Evolutionary conservation across 2,888 invertebrate species (phyloP).

Genomic region (Epiblema foenella): DNA sequence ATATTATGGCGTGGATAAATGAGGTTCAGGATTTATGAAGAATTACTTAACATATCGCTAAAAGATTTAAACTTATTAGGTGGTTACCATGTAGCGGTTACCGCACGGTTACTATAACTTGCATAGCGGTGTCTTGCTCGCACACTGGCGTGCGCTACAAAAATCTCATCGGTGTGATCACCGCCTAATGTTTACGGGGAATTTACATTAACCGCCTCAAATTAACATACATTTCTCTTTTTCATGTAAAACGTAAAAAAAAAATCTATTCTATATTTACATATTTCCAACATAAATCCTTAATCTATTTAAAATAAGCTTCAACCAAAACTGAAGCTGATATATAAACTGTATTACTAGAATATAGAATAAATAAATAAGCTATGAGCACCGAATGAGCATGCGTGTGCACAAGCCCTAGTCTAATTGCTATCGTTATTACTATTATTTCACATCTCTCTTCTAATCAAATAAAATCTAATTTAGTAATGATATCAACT

Average conservation of each 20-base stretch:
- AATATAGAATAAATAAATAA: constrained; percentile 19
- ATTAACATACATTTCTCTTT: background rate
- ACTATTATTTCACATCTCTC: constrained; percentile 18
- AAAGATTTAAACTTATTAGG: background rate
- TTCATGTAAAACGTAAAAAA: background rate
- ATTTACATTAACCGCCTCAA: background rate
- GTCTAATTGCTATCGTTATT: constrained; percentile 9
- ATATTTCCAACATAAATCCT: constrained; percentile 32
- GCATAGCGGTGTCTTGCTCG: too few species aligned
- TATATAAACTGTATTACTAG: constrained; percentile 18
- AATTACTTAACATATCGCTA: background rate
- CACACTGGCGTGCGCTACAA: too few species aligned
- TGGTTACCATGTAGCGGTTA: too few species aligned
- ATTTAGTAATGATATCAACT: constrained; percentile 6
- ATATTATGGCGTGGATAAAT: constrained; percentile 32
- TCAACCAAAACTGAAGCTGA: constrained; percentile 28
- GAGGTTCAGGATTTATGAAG: constrained; percentile 26
- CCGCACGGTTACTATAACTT: too few species aligned
- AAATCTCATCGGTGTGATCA: too few species aligned
- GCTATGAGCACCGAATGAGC: constrained; percentile 73
- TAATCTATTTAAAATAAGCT: constrained; percentile 19
- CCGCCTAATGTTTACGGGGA: background rate
- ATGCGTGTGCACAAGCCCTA: constrained; percentile 69
- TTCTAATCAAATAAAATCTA: background rate
- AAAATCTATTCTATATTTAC: background rate